Percentiles rank a stretch among this genome's conserved stretches.
Evolutionary conservation across 1,140 invertebrate genomes (phyloP).

Genomic region (Drosophila azteca): DNA sequence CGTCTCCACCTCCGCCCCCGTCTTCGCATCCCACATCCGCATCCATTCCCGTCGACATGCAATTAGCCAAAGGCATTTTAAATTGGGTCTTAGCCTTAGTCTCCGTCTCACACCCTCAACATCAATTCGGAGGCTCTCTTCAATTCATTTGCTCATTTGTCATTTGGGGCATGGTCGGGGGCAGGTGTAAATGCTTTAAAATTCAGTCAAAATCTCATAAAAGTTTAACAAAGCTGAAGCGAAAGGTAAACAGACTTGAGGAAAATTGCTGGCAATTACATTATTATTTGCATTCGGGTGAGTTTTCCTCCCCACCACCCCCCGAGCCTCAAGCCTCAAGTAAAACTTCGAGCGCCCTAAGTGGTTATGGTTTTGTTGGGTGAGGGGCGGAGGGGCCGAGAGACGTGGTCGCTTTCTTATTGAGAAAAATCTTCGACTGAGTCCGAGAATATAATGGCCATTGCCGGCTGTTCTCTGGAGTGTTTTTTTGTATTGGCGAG

Average conservation of each 20-base stretch:
- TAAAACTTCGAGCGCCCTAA: conserved; percentile 49
- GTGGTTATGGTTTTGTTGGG: conserved; percentile 51
- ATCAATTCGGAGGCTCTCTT: conserved; percentile 7
- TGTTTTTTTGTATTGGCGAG: conserved; percentile 46
- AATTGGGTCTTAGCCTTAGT: conserved; percentile 17
- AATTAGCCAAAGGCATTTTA: conserved; percentile 55
- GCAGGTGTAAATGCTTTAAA: conserved; percentile 69
- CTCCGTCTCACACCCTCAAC: neutral
- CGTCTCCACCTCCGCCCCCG: too few species aligned
- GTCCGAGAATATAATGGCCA: conserved; percentile 57
- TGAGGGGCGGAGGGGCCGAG: neutral
- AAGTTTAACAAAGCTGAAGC: conserved; percentile 39
- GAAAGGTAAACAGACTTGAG: conserved; percentile 35
- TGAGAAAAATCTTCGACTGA: conserved; percentile 57
- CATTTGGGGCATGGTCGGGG: neutral
- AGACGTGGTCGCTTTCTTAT: conserved; percentile 49
- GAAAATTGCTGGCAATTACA: conserved; percentile 70
- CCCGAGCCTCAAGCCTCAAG: conserved; percentile 21
- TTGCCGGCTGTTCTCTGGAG: conserved; percentile 43
- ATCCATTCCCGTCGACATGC: conserved; percentile 36
- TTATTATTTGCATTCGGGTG: conserved; percentile 74
- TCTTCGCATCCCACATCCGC: neutral
- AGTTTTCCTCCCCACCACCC: conserved; percentile 29
- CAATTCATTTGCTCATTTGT: conserved; percentile 53
- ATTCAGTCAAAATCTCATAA: conserved; percentile 52